These are phyloP conservation scores for Salvator merianae DNA, from an alignment of 2,113 vertebrate genomes.

Conservation along the genomic window DNA sequence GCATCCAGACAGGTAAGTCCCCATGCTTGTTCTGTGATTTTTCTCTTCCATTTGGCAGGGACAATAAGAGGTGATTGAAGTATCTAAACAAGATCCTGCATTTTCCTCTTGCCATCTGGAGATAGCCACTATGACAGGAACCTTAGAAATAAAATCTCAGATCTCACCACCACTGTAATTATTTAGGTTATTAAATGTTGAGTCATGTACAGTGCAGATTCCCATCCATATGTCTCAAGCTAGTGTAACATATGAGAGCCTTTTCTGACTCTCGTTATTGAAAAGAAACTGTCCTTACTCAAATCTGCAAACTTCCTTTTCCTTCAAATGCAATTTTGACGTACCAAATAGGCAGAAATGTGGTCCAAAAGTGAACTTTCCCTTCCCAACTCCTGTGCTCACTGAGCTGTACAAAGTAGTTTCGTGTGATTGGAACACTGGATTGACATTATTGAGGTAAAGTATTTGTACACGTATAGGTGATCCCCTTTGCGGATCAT, in stretches of 20 bases:
- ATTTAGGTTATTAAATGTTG: background rate
- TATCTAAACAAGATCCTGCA: no score
- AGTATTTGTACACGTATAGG: background rate
- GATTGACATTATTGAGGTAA: background rate
- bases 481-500: background rate
- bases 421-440: background rate
- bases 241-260: background rate
- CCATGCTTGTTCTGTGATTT: no score
- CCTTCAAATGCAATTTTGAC: constrained; percentile 2
- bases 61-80: no score
- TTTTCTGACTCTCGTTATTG: background rate
- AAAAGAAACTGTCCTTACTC: background rate
- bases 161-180: constrained; percentile 6
- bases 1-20: no score
- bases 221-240: background rate
- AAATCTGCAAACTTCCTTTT: background rate
- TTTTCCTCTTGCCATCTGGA: no score
- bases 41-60: no score
- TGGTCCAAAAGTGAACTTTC: background rate
- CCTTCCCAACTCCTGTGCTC: background rate
- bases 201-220: background rate
- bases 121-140: no score
- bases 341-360: background rate
- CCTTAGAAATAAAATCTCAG: constrained; percentile 35
- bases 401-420: background rate